Percentiles rank a stretch among this genome's conserved stretches.
Evolutionary conservation across 2,888 invertebrate genomes (phyloP).

Genomic region (Leptinotarsa juncta): DNA sequence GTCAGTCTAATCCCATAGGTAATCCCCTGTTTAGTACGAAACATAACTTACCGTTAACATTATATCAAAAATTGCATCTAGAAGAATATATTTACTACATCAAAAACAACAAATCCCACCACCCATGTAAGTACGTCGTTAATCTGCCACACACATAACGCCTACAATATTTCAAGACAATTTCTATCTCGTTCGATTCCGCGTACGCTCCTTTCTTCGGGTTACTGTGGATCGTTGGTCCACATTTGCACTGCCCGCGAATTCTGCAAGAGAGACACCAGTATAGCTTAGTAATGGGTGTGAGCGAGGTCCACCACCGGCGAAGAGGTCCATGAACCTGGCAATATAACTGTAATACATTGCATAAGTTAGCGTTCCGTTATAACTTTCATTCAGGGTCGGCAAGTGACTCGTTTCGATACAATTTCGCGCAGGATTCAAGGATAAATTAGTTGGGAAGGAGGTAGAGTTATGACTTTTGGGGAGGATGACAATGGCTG

Average conservation of each 20-base stretch:
- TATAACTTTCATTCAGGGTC: conserved; percentile 59
- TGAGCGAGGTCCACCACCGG: conserved; percentile 23
- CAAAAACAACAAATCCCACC: neutral
- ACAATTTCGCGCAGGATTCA: conserved; percentile 22
- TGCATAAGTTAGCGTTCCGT: conserved; percentile 59
- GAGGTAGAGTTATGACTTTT: conserved; percentile 27
- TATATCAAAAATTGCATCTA: no score
- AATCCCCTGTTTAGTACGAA: no score
- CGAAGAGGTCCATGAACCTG: conserved; percentile 55
- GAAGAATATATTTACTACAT: no score
- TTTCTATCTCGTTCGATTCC: conserved; percentile 39
- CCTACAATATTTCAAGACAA: conserved; percentile 20
- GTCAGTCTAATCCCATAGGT: no score
- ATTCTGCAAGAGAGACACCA: conserved; percentile 47
- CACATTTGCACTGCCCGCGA: conserved; percentile 53
- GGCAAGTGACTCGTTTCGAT: conserved; percentile 43
- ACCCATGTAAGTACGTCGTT: conserved; percentile 8
- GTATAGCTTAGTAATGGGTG: neutral
- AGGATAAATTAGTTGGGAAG: conserved; percentile 12
- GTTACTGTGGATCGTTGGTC: conserved; percentile 59
- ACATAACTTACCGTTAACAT: no score
- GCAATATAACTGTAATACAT: conserved; percentile 58
- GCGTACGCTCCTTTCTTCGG: conserved; percentile 59
- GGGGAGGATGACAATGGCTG: conserved; percentile 26
- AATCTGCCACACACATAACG: conserved; percentile 22